Evolutionary conservation across 2,888 invertebrate genomes (phyloP).

Genomic region (Tachina grossa): DNA sequence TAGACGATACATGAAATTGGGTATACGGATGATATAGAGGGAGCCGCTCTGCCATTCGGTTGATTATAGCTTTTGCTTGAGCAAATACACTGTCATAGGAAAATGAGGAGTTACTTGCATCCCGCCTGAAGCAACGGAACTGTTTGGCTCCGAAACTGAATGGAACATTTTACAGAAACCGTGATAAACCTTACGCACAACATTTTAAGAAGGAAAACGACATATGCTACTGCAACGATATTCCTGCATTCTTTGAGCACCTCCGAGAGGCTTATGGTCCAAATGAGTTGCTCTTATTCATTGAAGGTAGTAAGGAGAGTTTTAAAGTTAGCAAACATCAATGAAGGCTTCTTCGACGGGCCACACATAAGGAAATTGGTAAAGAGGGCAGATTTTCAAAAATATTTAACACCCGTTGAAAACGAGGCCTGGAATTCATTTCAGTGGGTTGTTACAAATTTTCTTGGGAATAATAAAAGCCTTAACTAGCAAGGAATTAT

Average conservation of each 20-base stretch:
- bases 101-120: no score
- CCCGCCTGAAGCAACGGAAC: no score
- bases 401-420: no score
- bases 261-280: neutral
- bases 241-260: neutral
- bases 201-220: neutral
- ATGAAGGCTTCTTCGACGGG: no score
- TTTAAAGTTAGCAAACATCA: neutral
- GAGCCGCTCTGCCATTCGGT: neutral
- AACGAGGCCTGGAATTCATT: no score
- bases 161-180: no score
- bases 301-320: neutral
- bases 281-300: neutral
- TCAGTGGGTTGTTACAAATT: no score
- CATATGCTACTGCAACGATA: neutral
- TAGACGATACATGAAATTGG: neutral
- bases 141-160: no score
- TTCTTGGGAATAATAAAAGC: no score
- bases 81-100: neutral
- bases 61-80: conserved; percentile 3
- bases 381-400: no score
- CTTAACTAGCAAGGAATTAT: no score
- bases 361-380: no score
- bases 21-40: conserved; percentile 4
- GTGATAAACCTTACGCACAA: neutral